Conservation (phyloP, 2,797 vertebrate genomes). For the Lacerta bilineata region DNA sequence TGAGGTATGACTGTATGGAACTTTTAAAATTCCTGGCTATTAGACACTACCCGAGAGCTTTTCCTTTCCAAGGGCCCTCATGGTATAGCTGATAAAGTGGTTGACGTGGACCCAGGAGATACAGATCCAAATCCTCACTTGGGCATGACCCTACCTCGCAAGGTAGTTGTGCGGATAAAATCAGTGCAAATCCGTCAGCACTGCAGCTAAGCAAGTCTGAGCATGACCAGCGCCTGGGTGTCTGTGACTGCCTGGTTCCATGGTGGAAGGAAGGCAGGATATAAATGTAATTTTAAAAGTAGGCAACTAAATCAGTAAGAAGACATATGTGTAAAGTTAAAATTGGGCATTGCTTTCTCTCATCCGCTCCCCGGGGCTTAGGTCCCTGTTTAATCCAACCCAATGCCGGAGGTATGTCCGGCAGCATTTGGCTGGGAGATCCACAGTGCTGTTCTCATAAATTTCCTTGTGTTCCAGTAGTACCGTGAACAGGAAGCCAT, state of each 20-base stretch:
- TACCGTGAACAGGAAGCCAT: conserved; percentile 99
- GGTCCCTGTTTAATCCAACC: background rate
- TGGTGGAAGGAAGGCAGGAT: background rate
- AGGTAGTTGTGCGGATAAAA: background rate
- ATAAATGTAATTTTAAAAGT: background rate
- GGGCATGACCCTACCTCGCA: background rate
- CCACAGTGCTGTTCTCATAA: conserved; percentile 67
- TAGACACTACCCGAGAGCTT: conserved; percentile 3
- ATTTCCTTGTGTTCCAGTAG: conserved; percentile 89
- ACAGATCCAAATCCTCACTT: background rate
- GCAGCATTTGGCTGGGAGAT: too few relatives aligned
- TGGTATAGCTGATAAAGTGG: conserved; percentile 59
- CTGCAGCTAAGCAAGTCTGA: too few relatives aligned
- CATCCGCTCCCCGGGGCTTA: background rate
- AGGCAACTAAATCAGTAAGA: background rate
- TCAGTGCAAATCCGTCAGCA: too few relatives aligned
- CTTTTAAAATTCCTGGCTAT: conserved; percentile 18
- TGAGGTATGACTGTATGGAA: background rate
- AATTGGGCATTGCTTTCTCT: background rate
- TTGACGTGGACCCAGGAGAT: background rate
- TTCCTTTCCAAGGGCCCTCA: background rate
- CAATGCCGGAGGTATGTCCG: too few relatives aligned
- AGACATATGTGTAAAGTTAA: background rate
- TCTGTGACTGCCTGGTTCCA: too few relatives aligned
- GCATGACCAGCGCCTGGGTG: too few relatives aligned